Percentiles rank a stretch among this genome's conserved stretches.
Conservation (phyloP, 2,888 invertebrate genomes). For the Glomeris marginata region DNA sequence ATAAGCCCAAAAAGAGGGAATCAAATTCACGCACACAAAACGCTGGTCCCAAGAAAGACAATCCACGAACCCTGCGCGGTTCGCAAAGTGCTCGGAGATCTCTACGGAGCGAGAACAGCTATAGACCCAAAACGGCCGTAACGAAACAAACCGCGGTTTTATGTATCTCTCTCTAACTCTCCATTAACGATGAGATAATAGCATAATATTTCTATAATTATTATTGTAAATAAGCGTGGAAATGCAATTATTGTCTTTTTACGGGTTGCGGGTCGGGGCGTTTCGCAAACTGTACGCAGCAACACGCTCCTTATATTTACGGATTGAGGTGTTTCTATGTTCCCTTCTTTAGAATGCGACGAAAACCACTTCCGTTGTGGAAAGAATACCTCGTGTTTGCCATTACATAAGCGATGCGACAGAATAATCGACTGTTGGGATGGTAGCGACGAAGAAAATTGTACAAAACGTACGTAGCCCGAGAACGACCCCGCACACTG, state of each 20-base stretch:
- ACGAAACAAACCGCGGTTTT: too few relatives aligned
- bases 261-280: background rate
- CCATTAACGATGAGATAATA: background rate
- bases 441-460: conserved; percentile 54
- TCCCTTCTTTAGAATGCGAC: conserved; percentile 19
- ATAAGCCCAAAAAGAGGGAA: too few relatives aligned
- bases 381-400: conserved; percentile 53
- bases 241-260: background rate
- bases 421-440: conserved; percentile 63
- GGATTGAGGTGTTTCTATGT: conserved; percentile 27
- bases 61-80: too few relatives aligned
- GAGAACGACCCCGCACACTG: background rate
- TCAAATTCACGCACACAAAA: too few relatives aligned
- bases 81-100: too few relatives aligned
- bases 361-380: conserved; percentile 49
- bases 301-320: background rate
- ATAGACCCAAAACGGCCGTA: background rate
- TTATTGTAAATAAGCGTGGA: background rate
- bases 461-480: conserved; percentile 40
- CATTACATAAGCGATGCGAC: conserved; percentile 51
- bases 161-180: conserved; percentile 1
- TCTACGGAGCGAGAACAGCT: background rate
- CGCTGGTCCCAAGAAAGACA: too few relatives aligned
- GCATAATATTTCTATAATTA: background rate
- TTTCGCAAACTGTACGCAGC: background rate